Evolutionary conservation across 2,888 invertebrate species (phyloP).

Genomic region (Drosophila ustulata): DNA sequence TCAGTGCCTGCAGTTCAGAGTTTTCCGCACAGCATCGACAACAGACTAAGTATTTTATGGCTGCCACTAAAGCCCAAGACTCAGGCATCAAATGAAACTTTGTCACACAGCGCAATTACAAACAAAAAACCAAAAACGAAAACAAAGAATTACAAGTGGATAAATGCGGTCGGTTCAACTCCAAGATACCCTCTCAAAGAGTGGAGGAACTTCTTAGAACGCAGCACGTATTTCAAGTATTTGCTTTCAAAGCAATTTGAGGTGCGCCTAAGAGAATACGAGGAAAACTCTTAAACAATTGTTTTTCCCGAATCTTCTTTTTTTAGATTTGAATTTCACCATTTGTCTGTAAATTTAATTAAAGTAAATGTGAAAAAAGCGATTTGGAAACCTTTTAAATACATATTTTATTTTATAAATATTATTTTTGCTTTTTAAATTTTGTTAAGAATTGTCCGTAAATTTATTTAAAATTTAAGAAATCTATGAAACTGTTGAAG

Average conservation of each 20-base stretch:
- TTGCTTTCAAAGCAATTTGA: too few species aligned
- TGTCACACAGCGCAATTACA: conserved; percentile 67
- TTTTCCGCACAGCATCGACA: conserved; percentile 24
- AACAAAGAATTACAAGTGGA: conserved; percentile 26
- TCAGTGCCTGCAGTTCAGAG: conserved; percentile 34
- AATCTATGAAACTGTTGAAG: too few species aligned
- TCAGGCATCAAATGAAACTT: conserved; percentile 62
- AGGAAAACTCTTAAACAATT: too few species aligned
- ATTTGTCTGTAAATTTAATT: too few species aligned
- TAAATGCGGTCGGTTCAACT: neutral
- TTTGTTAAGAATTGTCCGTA: too few species aligned
- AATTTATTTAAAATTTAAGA: too few species aligned
- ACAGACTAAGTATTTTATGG: conserved; percentile 67
- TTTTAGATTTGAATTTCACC: too few species aligned
- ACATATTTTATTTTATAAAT: too few species aligned
- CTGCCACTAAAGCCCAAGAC: conserved; percentile 57
- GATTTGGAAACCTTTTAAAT: too few species aligned
- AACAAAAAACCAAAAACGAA: conserved; percentile 23
- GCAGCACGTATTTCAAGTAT: neutral
- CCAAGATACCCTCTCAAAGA: neutral
- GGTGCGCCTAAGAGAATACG: conserved; percentile 6
- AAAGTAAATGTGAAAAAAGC: too few species aligned
- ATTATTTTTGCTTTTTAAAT: too few species aligned
- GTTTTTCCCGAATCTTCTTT: too few species aligned
- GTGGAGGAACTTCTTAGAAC: neutral